A percentile compares a stretch with the other conserved stretches of the same genome.
Conservation (phyloP, 2,888 invertebrate genomes). For the Dichetophora obliterata region DNA sequence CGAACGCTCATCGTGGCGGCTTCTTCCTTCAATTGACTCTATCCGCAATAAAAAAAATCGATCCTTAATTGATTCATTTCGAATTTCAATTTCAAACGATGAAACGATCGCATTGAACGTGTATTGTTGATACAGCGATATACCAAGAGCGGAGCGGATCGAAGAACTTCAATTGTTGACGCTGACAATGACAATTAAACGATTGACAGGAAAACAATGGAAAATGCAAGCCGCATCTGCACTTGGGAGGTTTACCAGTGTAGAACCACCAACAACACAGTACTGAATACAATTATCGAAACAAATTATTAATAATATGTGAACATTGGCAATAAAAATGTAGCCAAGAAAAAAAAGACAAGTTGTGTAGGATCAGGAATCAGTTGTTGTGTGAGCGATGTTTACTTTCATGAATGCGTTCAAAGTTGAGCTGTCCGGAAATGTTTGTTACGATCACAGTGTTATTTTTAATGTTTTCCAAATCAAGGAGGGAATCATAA, state of each 20-base stretch:
- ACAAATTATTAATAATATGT: conserved; percentile 27
- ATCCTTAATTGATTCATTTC: conserved; percentile 40
- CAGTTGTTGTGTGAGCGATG: not conserved
- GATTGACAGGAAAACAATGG: conserved; percentile 32
- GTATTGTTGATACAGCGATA: not conserved
- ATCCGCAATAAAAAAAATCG: conserved; percentile 23
- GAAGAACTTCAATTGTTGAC: conserved; percentile 11
- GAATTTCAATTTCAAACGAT: conserved; percentile 29
- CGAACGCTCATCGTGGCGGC: too few relatives aligned
- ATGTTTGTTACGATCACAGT: conserved; percentile 10
- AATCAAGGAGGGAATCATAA: not conserved
- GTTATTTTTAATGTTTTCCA: not conserved
- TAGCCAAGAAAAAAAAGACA: not conserved
- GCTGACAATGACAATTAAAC: conserved; percentile 37
- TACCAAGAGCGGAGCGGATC: not conserved
- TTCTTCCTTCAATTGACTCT: conserved; percentile 1
- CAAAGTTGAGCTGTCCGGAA: conserved; percentile 29
- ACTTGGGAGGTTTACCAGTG: conserved; percentile 24
- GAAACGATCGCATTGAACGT: conserved; percentile 1
- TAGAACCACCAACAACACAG: conserved; percentile 12
- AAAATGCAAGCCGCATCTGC: conserved; percentile 10
- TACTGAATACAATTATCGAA: conserved; percentile 12
- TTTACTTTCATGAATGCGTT: not conserved
- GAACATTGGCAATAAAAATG: not conserved
- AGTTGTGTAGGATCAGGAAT: conserved; percentile 10